phyloP scores from a whole-genome alignment of 2,113 vertebrate genomes.

The Petaurus breviceps region DNA sequence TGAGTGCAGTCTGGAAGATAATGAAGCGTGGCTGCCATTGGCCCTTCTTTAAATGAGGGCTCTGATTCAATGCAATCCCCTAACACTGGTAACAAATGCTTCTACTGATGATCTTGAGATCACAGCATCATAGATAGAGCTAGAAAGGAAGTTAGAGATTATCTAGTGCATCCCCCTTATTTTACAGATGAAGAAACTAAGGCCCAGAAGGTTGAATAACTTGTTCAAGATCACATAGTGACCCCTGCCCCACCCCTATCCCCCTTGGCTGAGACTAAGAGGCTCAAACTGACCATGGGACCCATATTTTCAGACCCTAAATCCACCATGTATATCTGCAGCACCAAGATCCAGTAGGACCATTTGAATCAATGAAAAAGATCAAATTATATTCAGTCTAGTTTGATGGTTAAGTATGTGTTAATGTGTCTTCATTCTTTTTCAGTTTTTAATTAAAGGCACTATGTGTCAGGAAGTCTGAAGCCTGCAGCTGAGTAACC shows the following conservation, averaged over 20 bases:
- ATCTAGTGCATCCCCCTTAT: not conserved
- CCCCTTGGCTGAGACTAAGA: not conserved
- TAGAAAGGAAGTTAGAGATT: not conserved
- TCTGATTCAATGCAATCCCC: not conserved
- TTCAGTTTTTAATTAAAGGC: too few relatives aligned
- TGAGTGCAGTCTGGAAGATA: not conserved
- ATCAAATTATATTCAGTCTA: not conserved
- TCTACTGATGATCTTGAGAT: not conserved
- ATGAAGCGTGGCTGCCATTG: not conserved
- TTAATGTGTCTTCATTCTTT: not conserved
- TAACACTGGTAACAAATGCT: not conserved
- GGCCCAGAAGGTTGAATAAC: not conserved
- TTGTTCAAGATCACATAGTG: not conserved
- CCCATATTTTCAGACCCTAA: not conserved
- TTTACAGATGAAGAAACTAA: too few relatives aligned
- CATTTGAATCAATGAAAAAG: not conserved
- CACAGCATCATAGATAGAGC: not conserved
- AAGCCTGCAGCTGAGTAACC: too few relatives aligned
- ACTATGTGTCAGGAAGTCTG: too few relatives aligned
- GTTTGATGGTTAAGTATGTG: not conserved
- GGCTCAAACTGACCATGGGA: not conserved
- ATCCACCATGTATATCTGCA: not conserved
- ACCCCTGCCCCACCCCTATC: too few relatives aligned
- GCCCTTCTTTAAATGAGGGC: not conserved
- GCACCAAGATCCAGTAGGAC: not conserved